Evolutionary conservation across 2,888 invertebrate genomes (phyloP).

Genomic region (Diarsia dahlii): DNA sequence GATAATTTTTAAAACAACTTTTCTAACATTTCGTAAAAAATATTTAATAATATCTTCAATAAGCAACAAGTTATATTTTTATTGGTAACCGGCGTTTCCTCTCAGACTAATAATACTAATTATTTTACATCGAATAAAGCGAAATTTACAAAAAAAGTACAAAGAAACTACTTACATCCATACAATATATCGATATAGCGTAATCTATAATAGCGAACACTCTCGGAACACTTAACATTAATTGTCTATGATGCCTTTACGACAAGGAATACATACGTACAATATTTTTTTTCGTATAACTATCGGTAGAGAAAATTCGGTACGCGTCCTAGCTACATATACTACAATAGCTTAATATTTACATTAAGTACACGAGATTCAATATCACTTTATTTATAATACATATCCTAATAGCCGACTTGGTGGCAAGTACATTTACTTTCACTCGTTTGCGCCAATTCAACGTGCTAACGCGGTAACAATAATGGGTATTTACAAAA

Average conservation of each 20-base stretch:
- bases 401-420: constrained; percentile 81
- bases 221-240: constrained; percentile 85
- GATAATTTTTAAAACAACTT: constrained; percentile 82
- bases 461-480: constrained; percentile 64
- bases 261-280: constrained; percentile 80
- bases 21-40: constrained; percentile 87
- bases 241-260: constrained; percentile 77
- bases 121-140: constrained; percentile 87
- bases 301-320: constrained; percentile 89
- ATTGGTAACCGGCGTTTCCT: constrained; percentile 91
- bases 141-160: constrained; percentile 86
- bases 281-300: constrained; percentile 75
- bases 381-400: constrained; percentile 84
- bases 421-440: constrained; percentile 74
- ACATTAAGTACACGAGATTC: constrained; percentile 85
- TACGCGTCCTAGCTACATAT: constrained; percentile 79
- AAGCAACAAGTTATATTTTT: constrained; percentile 90
- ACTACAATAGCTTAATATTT: constrained; percentile 82
- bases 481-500: constrained; percentile 64
- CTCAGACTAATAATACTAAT: constrained; percentile 90
- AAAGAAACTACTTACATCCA: constrained; percentile 84
- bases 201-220: constrained; percentile 87
- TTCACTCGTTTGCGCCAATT: constrained; percentile 68
- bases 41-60: constrained; percentile 89
- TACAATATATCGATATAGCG: constrained; percentile 78